phyloP scores from a whole-genome alignment of 2,797 vertebrate genomes.

The Cygnus olor region DNA sequence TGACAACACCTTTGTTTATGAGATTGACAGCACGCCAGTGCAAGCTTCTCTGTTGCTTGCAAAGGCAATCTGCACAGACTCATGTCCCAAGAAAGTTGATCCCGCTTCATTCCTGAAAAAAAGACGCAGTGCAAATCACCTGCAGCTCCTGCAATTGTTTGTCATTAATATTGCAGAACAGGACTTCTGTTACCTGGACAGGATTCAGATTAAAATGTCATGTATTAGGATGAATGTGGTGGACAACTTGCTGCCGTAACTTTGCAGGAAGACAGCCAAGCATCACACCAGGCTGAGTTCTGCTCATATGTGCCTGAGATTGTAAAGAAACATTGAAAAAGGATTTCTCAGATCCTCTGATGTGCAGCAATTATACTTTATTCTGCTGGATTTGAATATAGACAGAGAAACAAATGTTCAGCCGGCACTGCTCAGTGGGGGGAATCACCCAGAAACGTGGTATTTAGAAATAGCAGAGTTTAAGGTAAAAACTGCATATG shows the following conservation, averaged over 20 bases:
- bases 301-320: background rate
- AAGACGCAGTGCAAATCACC: conserved; percentile 22
- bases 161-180: conserved; percentile 34
- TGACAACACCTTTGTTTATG: conserved; percentile 77
- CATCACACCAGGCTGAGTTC: background rate
- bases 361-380: background rate
- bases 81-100: background rate
- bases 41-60: background rate
- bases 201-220: conserved; percentile 1
- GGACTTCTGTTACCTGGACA: background rate
- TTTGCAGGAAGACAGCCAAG: background rate
- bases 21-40: conserved; percentile 63
- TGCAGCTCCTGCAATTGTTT: background rate
- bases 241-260: background rate
- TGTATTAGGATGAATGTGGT: background rate
- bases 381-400: background rate
- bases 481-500: background rate
- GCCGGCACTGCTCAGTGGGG: background rate
- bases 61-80: conserved; percentile 26
- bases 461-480: background rate
- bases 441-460: background rate
- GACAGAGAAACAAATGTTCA: background rate
- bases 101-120: background rate
- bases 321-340: background rate
- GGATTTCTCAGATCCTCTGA: background rate